Conservation (phyloP, 2,888 invertebrate genomes). For the Shargacucullia verbasci region DNA sequence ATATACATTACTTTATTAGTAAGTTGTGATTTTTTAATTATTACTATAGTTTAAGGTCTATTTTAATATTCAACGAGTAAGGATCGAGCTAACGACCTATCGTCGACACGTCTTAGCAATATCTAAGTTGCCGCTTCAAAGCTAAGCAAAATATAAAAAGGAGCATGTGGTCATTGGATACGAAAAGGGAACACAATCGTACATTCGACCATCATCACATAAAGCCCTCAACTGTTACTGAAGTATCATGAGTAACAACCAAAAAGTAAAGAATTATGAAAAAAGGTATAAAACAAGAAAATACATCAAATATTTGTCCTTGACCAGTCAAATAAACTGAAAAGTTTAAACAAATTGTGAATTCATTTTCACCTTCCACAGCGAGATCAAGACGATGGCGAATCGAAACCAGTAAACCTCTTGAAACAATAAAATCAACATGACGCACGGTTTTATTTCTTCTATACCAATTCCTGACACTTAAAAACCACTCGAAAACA, state of each 20-base stretch:
- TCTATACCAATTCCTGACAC: slow-evolving; percentile 39
- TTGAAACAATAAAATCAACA: slow-evolving; percentile 41
- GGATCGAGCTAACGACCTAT: too few species aligned
- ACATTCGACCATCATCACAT: too few species aligned
- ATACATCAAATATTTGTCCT: slow-evolving; percentile 12
- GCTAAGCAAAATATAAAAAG: too few species aligned
- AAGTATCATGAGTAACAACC: too few species aligned
- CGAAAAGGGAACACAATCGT: background rate
- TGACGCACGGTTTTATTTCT: slow-evolving; percentile 40
- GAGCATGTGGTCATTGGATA: background rate
- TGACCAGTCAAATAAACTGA: slow-evolving; percentile 30
- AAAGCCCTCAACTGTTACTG: too few species aligned
- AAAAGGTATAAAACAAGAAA: background rate
- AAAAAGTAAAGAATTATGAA: too few species aligned
- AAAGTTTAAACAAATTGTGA: slow-evolving; percentile 29
- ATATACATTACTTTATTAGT: too few species aligned
- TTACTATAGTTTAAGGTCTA: too few species aligned
- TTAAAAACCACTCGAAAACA: slow-evolving; percentile 11
- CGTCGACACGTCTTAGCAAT: too few species aligned
- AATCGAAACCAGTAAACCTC: slow-evolving; percentile 36
- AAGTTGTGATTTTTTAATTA: too few species aligned
- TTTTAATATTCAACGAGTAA: too few species aligned
- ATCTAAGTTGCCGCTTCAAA: too few species aligned
- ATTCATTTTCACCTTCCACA: slow-evolving; percentile 24
- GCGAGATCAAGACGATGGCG: slow-evolving; percentile 26